Evolutionary conservation across 1,140 invertebrate species (phyloP).

Genomic region (Sarcophaga bullata): DNA sequence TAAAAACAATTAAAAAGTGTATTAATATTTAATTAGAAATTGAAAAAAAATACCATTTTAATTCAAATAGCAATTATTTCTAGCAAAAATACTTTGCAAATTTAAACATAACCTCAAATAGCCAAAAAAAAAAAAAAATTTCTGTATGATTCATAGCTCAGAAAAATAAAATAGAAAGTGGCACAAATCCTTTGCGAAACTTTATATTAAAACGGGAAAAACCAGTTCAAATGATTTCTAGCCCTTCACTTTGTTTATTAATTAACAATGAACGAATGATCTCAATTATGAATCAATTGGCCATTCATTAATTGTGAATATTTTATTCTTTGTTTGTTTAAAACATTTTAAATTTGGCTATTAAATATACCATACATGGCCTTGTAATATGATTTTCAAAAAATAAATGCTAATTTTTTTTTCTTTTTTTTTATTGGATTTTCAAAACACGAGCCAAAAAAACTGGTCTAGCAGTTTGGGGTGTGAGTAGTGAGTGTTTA

Average conservation of each 20-base stretch:
- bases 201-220: too few species aligned
- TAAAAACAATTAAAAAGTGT: too few species aligned
- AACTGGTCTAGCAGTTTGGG: not conserved
- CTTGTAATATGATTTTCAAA: too few species aligned
- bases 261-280: not conserved
- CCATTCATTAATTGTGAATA: not conserved
- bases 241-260: not conserved
- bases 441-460: not conserved
- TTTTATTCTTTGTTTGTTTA: conserved; percentile 2
- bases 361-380: not conserved
- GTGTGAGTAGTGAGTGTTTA: not conserved
- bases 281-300: not conserved
- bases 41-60: too few species aligned
- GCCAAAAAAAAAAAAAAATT: too few species aligned
- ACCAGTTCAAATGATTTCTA: too few species aligned
- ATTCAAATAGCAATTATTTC: too few species aligned
- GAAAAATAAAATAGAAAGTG: too few species aligned
- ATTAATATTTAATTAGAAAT: too few species aligned
- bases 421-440: not conserved
- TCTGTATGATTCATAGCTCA: too few species aligned
- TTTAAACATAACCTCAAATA: not conserved
- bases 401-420: not conserved
- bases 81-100: too few species aligned
- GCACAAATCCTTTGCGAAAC: too few species aligned
- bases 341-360: not conserved